Conservation (phyloP, 2,888 invertebrate species). For the Busseola fusca region DNA sequence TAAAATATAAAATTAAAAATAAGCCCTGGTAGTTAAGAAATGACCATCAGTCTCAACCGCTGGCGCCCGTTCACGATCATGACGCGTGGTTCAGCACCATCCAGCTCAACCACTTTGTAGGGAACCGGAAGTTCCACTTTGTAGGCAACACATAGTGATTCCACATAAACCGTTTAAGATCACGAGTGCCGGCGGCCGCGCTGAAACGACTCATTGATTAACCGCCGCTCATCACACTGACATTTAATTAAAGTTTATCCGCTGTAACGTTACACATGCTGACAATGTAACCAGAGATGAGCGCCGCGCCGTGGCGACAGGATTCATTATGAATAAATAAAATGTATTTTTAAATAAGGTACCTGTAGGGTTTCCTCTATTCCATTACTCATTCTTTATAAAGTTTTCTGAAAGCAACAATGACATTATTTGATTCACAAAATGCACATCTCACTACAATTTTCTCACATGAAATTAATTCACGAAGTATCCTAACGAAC, state of each 20-base stretch:
- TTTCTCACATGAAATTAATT: no score
- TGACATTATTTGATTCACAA: neutral
- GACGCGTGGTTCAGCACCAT: no score
- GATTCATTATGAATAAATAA: neutral
- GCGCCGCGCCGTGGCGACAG: neutral
- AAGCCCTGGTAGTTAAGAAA: no score
- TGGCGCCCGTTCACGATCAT: no score
- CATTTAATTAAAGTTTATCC: slow-evolving; percentile 51
- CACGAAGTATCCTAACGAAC: neutral
- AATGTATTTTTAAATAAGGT: slow-evolving; percentile 2
- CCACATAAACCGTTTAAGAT: neutral
- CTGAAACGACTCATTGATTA: slow-evolving; percentile 33
- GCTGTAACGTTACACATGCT: neutral
- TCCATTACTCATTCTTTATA: neutral
- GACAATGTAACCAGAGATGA: slow-evolving; percentile 7
- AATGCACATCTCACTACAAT: neutral
- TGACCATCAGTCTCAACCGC: no score
- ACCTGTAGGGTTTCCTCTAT: neutral
- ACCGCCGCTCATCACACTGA: slow-evolving; percentile 24
- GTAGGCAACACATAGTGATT: no score
- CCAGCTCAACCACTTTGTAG: no score
- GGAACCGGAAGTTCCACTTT: no score
- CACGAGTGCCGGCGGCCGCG: neutral
- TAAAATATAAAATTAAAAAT: no score
- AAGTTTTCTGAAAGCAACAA: neutral